Base-by-base conservation (phyloP, 2,888 invertebrate genomes). In the Tholera decimalis region DNA sequence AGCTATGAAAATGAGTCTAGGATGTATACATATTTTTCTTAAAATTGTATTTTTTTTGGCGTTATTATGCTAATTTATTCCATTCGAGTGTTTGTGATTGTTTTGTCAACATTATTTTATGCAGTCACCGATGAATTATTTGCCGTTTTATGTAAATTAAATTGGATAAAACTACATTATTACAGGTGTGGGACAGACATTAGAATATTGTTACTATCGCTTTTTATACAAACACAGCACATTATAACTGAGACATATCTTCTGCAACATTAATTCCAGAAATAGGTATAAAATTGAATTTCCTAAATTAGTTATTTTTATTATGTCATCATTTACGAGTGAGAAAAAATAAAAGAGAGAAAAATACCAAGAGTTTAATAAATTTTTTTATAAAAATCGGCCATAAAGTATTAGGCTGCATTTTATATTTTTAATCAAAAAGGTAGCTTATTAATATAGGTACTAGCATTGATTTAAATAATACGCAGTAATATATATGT, bases 101-200 rank as follows among this genome's bases (percentile, higher is more conserved):
- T 39, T 13, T 18, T 47, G n/a, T 39, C 0, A 4, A 28, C 7
- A 13, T 50, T 0, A 1, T 53, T 41, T 71, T 64, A n/a, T 47
- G 65, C 72, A 49, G 11, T 47, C 24, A 51, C 46, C 20, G 11
- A 46, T 47, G 41, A 20, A 43, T 58, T 41, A 64, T 50, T 73
- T 41, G 7, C 26, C 8, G 7, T 1, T 46, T 20, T 35, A 50
- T 65, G 44, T 39, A 33, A 72, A 50, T 72, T 9, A 13, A 18
- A 9, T 22, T 39, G 13, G 13, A 35, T 30, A 46, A 44, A 46
- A 26, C 13, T 37, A 22, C 11, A 49, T 30, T 49, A 22, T 62
- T 8, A n/a, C 44, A 18, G 30, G 30, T 13, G 41, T 66, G 56
- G 33, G n/a, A n/a, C n/a, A 13, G 39, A 5, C 2, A 60, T 47